Conservation (phyloP, 2,888 invertebrate species). For the Biston betularia region DNA sequence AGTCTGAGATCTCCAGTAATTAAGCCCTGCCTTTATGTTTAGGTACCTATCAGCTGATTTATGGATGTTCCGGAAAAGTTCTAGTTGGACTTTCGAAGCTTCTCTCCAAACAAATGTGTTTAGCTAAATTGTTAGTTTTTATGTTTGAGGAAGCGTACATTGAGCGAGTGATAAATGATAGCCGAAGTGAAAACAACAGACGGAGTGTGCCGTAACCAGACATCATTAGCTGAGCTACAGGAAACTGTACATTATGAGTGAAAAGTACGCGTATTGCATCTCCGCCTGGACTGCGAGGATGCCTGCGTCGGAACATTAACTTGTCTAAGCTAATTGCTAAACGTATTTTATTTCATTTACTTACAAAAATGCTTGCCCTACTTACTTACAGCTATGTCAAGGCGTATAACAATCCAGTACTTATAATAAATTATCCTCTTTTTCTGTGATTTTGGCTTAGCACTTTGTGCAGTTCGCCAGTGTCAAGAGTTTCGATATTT, state of each 20-base stretch:
- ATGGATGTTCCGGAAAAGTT: conserved; percentile 24
- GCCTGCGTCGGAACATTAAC: conserved; percentile 31
- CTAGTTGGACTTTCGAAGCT: conserved; percentile 22
- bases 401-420: too few species aligned
- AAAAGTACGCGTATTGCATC: conserved; percentile 61
- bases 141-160: conserved; percentile 42
- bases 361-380: too few species aligned
- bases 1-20: conserved; percentile 14
- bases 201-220: conserved; percentile 50
- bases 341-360: too few species aligned
- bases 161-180: conserved; percentile 54
- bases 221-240: conserved; percentile 60
- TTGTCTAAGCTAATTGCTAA: not conserved
- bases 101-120: conserved; percentile 37
- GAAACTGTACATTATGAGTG: conserved; percentile 64
- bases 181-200: conserved; percentile 56
- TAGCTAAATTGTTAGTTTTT: conserved; percentile 30
- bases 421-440: too few species aligned
- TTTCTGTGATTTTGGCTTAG: too few species aligned
- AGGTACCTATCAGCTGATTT: conserved; percentile 20
- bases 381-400: too few species aligned
- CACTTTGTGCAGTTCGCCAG: too few species aligned
- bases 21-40: conserved; percentile 14
- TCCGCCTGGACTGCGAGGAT: conserved; percentile 52
- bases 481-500: too few species aligned